A percentile compares a stretch with the other conserved stretches of the same genome.
Conservation (phyloP, 2,797 vertebrate species). For the Rallus crepitans region DNA sequence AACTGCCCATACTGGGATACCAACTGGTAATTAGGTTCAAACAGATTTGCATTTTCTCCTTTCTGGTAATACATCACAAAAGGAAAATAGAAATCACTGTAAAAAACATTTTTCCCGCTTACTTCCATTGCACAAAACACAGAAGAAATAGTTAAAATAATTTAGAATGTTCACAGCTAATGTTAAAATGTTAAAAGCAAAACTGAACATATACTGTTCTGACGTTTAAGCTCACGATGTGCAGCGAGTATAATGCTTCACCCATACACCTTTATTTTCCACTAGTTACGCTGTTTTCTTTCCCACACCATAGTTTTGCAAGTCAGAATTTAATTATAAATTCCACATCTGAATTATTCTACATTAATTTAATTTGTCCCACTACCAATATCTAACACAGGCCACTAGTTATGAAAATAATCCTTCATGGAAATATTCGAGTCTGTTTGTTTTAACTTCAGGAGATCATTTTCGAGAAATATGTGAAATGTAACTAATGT, state of each 20-base stretch:
- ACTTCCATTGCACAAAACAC: neutral
- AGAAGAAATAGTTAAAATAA: neutral
- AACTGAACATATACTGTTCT: neutral
- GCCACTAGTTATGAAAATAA: constrained; percentile 17
- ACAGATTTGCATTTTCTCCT: neutral
- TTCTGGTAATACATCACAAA: neutral
- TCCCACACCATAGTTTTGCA: neutral
- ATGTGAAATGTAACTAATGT: neutral
- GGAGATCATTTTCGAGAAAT: neutral
- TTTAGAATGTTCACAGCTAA: neutral
- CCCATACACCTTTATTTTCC: neutral
- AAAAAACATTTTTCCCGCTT: neutral
- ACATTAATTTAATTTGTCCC: constrained; percentile 16
- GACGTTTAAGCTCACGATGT: neutral
- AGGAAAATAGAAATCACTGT: neutral
- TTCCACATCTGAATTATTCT: neutral
- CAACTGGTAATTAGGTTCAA: constrained; percentile 32
- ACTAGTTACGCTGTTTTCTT: neutral
- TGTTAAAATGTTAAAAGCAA: neutral
- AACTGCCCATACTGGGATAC: constrained; percentile 1
- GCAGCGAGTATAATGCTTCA: neutral
- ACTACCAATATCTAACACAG: neutral
- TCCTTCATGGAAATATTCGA: neutral
- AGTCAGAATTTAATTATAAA: constrained; percentile 15
- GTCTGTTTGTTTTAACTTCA: constrained; percentile 34